phyloP scores from a whole-genome alignment of 2,888 invertebrate species.

The Auanema sp. region DNA sequence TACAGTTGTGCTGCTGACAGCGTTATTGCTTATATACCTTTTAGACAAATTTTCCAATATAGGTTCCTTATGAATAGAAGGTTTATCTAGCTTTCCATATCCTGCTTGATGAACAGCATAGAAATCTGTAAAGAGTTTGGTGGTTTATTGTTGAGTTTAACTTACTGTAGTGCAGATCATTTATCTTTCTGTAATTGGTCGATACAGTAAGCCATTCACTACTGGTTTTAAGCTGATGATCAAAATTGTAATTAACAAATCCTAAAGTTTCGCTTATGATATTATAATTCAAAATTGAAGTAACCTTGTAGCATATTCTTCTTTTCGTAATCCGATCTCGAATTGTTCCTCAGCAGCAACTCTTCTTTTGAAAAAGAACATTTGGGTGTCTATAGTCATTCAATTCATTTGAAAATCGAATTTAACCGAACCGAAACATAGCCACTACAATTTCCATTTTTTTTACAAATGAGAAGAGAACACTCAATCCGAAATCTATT shows the following conservation, averaged over 20 bases:
- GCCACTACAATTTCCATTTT: slow-evolving; percentile 26
- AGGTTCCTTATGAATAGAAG: too few relatives aligned
- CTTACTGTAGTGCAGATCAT: too few relatives aligned
- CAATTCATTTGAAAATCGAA: not conserved
- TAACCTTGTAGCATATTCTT: slow-evolving; percentile 19
- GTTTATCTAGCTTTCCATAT: too few relatives aligned
- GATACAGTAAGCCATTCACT: slow-evolving; percentile 44
- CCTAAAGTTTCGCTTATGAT: slow-evolving; percentile 21
- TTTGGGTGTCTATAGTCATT: slow-evolving; percentile 42
- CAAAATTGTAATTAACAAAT: slow-evolving; percentile 29
- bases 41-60: too few relatives aligned
- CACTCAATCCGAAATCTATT: slow-evolving; percentile 42
- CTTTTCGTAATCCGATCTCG: slow-evolving; percentile 11
- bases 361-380: slow-evolving; percentile 47
- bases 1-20: too few relatives aligned
- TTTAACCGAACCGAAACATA: slow-evolving; percentile 22
- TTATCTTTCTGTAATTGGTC: too few relatives aligned
- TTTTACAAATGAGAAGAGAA: slow-evolving; percentile 35
- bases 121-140: too few relatives aligned
- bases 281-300: too few relatives aligned
- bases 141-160: too few relatives aligned
- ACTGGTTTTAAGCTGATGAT: slow-evolving; percentile 26
- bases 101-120: too few relatives aligned
- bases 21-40: too few relatives aligned
- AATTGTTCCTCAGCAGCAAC: slow-evolving; percentile 30